Conservation (phyloP, 2,888 invertebrate genomes). For the Drosophila kambysellisi region DNA sequence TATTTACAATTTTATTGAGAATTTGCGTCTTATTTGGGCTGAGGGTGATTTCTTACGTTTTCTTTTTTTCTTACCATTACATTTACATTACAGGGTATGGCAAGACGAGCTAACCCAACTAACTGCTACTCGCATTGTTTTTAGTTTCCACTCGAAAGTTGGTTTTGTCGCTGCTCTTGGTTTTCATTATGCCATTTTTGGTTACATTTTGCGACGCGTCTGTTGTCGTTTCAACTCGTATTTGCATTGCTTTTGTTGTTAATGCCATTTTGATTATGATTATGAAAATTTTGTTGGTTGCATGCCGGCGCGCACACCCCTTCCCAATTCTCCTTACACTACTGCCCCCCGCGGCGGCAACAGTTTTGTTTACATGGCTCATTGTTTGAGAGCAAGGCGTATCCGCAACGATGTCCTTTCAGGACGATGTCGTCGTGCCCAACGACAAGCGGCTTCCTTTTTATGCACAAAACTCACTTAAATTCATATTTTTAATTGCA, state of each 20-base stretch:
- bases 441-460: conserved; percentile 39
- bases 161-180: conserved; percentile 60
- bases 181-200: conserved; percentile 76
- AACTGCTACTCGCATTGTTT: conserved; percentile 4
- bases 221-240: conserved; percentile 68
- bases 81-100: conserved; percentile 6
- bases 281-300: conserved; percentile 76
- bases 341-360: conserved; percentile 49
- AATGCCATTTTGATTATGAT: conserved; percentile 82
- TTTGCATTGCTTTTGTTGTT: conserved; percentile 80
- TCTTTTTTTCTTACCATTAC: background rate
- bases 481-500: conserved; percentile 78
- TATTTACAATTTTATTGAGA: background rate
- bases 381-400: conserved; percentile 75
- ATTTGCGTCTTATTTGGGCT: background rate
- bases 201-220: conserved; percentile 75
- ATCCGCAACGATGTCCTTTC: conserved; percentile 64
- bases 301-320: conserved; percentile 32
- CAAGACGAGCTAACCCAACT: background rate
- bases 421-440: conserved; percentile 44
- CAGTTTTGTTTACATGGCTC: conserved; percentile 79
- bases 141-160: conserved; percentile 44
- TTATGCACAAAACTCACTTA: conserved; percentile 59
- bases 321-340: conserved; percentile 7
- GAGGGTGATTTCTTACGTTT: background rate